These are phyloP conservation scores for Rhimphoctona megacephalus DNA, from an alignment of 2,888 invertebrate species.

Conservation along the genomic window DNA sequence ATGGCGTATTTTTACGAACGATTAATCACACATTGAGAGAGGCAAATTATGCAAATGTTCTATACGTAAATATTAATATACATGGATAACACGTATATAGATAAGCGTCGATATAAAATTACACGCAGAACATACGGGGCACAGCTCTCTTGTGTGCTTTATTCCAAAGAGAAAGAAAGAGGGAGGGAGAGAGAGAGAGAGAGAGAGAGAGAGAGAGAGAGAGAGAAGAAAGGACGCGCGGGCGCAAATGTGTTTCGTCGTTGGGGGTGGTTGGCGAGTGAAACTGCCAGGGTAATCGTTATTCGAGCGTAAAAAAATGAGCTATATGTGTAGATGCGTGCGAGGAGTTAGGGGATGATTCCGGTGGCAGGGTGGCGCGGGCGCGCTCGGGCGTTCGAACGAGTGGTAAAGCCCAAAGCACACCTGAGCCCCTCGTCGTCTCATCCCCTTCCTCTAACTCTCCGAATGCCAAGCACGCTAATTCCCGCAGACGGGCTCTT, in stretches of 20 bases:
- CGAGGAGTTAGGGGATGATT: slow-evolving; percentile 58
- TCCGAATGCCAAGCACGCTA: slow-evolving; percentile 75
- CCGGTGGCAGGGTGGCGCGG: slow-evolving; percentile 64
- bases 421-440: slow-evolving; percentile 77
- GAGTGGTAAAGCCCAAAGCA: slow-evolving; percentile 68
- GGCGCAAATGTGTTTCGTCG: slow-evolving; percentile 54
- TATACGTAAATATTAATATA: slow-evolving; percentile 13
- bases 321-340: slow-evolving; percentile 44
- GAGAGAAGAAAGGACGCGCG: slow-evolving; percentile 7
- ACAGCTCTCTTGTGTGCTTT: slow-evolving; percentile 50
- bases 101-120: slow-evolving; percentile 62
- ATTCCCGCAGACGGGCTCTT: slow-evolving; percentile 78
- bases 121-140: slow-evolving; percentile 38
- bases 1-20: slow-evolving; percentile 59
- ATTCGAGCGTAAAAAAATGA: slow-evolving; percentile 66
- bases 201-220: slow-evolving; percentile 2
- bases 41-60: background rate
- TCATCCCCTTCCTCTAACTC: slow-evolving; percentile 40
- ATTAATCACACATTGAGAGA: slow-evolving; percentile 63
- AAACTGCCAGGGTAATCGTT: slow-evolving; percentile 68
- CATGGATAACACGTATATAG: slow-evolving; percentile 2
- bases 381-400: slow-evolving; percentile 67
- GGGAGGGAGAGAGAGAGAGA: background rate
- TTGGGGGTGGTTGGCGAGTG: slow-evolving; percentile 32
- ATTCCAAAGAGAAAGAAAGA: slow-evolving; percentile 7